Conservation (phyloP, 2,113 vertebrate genomes). For the Chrysemys picta region DNA sequence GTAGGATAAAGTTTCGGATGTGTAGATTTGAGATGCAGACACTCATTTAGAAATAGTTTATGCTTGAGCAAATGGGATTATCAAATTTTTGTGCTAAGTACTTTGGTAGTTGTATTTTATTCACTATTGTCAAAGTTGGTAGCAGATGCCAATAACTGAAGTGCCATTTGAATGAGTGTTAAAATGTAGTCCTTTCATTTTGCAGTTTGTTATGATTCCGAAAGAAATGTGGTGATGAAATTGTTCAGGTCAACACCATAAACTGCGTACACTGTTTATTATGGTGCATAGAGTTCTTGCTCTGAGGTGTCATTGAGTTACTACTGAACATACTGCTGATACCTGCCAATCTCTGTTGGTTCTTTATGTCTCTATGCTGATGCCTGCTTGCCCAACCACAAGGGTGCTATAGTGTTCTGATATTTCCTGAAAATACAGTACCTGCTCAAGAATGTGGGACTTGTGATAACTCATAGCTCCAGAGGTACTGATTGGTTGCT, state of each 20-base stretch:
- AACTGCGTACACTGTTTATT: not conserved
- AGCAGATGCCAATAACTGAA: slow-evolving; percentile 19
- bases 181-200: slow-evolving; percentile 20
- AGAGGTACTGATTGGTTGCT: not conserved
- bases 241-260: not conserved
- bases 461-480: not conserved
- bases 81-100: not conserved
- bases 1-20: not conserved
- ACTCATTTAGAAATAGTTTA: not conserved
- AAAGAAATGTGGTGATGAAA: slow-evolving; percentile 24
- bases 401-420: not conserved
- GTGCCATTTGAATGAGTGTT: not conserved
- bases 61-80: not conserved
- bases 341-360: not conserved
- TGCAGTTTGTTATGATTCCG: not conserved
- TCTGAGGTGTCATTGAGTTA: not conserved
- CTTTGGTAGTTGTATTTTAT: slow-evolving; percentile 4
- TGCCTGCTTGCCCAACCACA: not conserved
- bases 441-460: not conserved
- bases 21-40: not conserved
- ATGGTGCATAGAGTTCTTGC: not conserved
- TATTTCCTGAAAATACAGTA: not conserved
- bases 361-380: not conserved
- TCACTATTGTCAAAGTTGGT: not conserved
- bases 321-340: not conserved